Evolutionary conservation across 2,113 vertebrate species (phyloP), one percentile per base, ranked within the genome.

Genomic region (Zeus faber): DNA sequence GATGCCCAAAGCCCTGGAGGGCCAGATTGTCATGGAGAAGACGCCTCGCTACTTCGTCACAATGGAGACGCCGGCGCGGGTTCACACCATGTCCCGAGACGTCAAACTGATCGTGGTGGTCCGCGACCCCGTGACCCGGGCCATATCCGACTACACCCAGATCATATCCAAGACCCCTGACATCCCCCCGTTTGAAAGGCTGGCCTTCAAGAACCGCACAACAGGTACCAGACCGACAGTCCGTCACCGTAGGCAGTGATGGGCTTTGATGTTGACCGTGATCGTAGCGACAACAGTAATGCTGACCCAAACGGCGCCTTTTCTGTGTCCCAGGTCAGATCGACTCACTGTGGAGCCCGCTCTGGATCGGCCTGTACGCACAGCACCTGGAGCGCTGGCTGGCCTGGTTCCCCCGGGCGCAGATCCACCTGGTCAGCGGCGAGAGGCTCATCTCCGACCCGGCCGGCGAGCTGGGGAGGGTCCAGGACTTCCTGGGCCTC

Each of bases 21-120:
- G 89, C 24, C 90, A 91, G 69, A 87, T 91, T 1, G 90, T 91
- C 9, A 89, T 91, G 86, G 90, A 91, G 84, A 91, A 91, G 80
- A 91, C 90, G 0, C 90, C 90, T 9, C 83, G 90, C 2, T 91
- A 91, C 77, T 91, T 91, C 43, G 87, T 91, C 7, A 88, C 84
- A 1, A 65, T 83, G 17, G 90, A 91, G 65, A 88, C 90, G 0
- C 89, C 90, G 1, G 82, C 77, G 3, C 76, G 90, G 3, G 85
- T 91, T 54, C 82, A 86, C 3, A 70, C 87, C 11, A 91, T 91
- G 90, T 90, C 90, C 0, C 76, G 51, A 33, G 78, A 87, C 1
- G 83, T 90, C 49, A 91, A 91, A 80, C 74, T 91, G 57, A 91
- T 91, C 0, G 89, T 91, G 54, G 90, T 91, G 5, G 89, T 91